A percentile compares a stretch with the other conserved stretches of the same genome.
Evolutionary conservation across 2,888 invertebrate species (phyloP).

Genomic region (Philaethria dido): DNA sequence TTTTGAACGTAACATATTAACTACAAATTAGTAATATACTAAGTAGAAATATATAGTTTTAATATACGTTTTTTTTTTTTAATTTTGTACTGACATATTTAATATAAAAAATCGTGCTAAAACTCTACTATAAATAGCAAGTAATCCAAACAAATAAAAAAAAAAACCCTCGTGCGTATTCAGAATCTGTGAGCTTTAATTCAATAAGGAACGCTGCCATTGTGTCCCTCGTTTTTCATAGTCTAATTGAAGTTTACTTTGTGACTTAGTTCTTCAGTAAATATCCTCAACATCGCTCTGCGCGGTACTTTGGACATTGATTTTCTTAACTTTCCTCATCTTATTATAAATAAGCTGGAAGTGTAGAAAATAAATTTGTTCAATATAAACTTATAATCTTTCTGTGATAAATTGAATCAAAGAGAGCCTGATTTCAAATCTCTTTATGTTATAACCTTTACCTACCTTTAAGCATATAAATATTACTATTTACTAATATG

Average conservation of each 20-base stretch:
- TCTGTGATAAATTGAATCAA: not conserved
- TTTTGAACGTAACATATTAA: too few species aligned
- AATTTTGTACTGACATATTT: too few species aligned
- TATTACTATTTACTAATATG: too few species aligned
- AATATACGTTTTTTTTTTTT: too few species aligned
- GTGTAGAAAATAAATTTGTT: constrained; percentile 15
- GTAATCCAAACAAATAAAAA: not conserved
- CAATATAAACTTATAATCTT: constrained; percentile 7
- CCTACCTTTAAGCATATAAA: too few species aligned
- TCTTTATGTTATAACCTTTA: too few species aligned
- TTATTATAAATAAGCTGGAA: constrained; percentile 24
- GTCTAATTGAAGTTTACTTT: constrained; percentile 21
- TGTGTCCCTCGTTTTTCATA: constrained; percentile 11
- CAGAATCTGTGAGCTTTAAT: not conserved
- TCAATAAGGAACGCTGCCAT: not conserved
- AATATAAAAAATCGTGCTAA: not conserved
- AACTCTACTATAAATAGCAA: not conserved
- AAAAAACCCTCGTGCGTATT: not conserved
- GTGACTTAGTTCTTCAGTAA: constrained; percentile 15
- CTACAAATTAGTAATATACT: too few species aligned
- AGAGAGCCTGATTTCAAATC: too few species aligned
- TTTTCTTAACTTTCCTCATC: constrained; percentile 27
- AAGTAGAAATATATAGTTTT: not conserved
- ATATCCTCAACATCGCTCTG: constrained; percentile 17
- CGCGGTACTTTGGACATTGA: constrained; percentile 31